Percentiles rank a stretch among this genome's conserved stretches.
Evolutionary conservation across 2,113 vertebrate species (phyloP).

Genomic region (Psettodes erumei): DNA sequence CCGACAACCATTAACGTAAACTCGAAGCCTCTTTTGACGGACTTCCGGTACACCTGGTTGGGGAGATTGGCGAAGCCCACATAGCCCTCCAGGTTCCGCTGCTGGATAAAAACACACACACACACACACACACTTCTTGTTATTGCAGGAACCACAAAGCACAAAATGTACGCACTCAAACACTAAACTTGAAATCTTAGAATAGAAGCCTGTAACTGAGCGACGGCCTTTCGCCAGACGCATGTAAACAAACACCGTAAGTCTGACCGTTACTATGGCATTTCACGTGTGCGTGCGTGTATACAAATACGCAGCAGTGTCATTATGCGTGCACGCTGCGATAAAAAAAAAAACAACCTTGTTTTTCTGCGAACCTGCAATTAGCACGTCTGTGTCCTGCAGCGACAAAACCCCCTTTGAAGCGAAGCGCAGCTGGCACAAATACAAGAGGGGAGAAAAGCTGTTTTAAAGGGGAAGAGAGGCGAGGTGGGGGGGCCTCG

Average conservation of each 20-base stretch:
- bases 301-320: background rate
- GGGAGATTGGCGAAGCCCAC: slow-evolving; percentile 86
- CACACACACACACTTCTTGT: slow-evolving; percentile 8
- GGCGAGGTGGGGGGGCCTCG: background rate
- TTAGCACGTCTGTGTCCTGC: slow-evolving; percentile 55
- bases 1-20: slow-evolving; percentile 88
- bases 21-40: slow-evolving; percentile 85
- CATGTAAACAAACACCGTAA: background rate
- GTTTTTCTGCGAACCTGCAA: slow-evolving; percentile 39
- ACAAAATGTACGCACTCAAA: background rate
- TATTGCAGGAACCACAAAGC: background rate
- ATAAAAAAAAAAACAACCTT: slow-evolving; percentile 21
- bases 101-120: slow-evolving; percentile 71
- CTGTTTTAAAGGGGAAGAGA: background rate
- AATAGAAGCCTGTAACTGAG: no score
- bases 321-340: slow-evolving; percentile 1
- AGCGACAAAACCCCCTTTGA: slow-evolving; percentile 46
- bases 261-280: background rate
- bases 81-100: slow-evolving; percentile 86
- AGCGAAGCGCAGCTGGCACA: slow-evolving; percentile 44
- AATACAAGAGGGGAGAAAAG: slow-evolving; percentile 18
- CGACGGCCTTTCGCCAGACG: background rate
- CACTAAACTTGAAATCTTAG: background rate
- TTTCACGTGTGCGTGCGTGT: background rate
- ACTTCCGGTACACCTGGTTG: slow-evolving; percentile 87